Evolutionary conservation across 1,140 invertebrate species (phyloP).

Genomic region (Potamilus streckersoni): DNA sequence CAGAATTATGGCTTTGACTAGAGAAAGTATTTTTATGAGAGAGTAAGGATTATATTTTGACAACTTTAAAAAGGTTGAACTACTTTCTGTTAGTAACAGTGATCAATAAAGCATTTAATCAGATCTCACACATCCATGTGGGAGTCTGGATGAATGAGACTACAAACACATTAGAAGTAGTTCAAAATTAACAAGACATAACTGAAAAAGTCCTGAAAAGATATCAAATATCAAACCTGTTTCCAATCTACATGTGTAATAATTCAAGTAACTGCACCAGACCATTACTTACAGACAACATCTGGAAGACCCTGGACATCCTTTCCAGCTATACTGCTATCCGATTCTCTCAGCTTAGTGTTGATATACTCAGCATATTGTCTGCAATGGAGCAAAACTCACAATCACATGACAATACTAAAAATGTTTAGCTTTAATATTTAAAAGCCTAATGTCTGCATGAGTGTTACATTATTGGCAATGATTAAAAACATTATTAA

Average conservation of each 20-base stretch:
- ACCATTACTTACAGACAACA: constrained; percentile 54
- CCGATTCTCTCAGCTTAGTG: constrained; percentile 41
- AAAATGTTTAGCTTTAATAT: no score
- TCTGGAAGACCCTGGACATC: constrained; percentile 63
- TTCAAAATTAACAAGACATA: neutral
- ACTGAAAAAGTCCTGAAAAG: neutral
- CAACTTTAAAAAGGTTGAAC: no score
- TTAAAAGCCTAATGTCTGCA: no score
- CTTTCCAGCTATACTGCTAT: constrained; percentile 38
- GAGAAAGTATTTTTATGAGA: no score
- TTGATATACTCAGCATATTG: constrained; percentile 57
- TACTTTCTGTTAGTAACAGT: no score
- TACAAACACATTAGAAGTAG: neutral
- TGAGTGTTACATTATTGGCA: no score
- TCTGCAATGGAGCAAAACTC: constrained; percentile 35
- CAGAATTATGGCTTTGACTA: no score
- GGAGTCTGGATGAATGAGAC: neutral
- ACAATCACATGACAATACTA: neutral
- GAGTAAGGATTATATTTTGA: no score
- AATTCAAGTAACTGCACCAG: neutral
- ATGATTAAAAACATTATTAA: no score
- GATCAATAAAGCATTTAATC: no score
- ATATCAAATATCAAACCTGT: neutral
- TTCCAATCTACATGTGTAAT: no score
- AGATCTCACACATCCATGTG: neutral